Evolutionary conservation across 2,888 invertebrate genomes (phyloP), one percentile per base, ranked within the genome.

Genomic region (Macaria liturata): DNA sequence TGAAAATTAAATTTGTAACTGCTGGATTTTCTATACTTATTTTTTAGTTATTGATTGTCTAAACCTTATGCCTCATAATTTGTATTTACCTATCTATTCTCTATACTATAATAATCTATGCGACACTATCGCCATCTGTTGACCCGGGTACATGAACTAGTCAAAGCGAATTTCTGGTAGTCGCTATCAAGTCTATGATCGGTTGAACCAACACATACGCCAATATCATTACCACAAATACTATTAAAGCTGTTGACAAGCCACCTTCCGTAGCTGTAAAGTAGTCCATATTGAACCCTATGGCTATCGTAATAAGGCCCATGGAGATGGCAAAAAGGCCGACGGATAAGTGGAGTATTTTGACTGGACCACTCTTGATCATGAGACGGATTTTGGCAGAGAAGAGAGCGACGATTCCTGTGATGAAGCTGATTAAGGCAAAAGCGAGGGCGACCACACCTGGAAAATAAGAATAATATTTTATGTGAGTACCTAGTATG

Each of bases 361-460:
- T 93, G 30, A 88, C 68, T 1, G 90, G 83, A 20, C 92, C 88
- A 40, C 91, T 92, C 57, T 86, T 88, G 59, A 93, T 74, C 67
- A 83, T 72, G 46, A 92, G 72, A 0, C 92, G 86, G 3, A 93
- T 85, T 71, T 91, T 91, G 9, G 86, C 74, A 0, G 93, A 93
- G 74, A 92, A 93, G 31, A 93, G 76, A 0, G 93, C 89, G 6
- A 91, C 70, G 57, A 93, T 78, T 4, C 94, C 93, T 1, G 88
- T 85, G 42, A 92, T 57, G 56, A 90, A 85, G 50, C 93, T 88
- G 45, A 91, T 68, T 43, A 89, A 46, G 32, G 92, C 76, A 57
- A 93, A 88, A n/a, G 76, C 80, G 43, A 93, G 70, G 0, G 93
- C 93, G 40, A 90, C 80, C 0, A 94, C 84, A 71, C 92, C 92